Conservation (phyloP, 2,113 vertebrate genomes). For the Ochotona curzoniae region DNA sequence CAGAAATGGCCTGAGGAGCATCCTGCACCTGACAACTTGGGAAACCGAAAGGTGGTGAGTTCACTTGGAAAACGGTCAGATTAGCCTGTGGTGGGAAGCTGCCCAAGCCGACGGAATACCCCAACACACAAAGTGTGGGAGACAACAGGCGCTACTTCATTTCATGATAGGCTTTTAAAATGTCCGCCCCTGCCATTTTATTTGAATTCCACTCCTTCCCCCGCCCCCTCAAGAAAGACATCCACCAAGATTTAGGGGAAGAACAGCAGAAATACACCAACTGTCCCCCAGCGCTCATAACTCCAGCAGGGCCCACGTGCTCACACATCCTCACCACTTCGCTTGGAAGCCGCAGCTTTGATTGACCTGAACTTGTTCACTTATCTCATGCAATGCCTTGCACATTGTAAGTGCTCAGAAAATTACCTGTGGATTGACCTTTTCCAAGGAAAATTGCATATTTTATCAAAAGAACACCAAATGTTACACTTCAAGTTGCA, state of each 20-base stretch:
- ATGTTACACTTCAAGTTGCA: not conserved
- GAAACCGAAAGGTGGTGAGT: slow-evolving; percentile 46
- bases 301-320: rapidly evolving
- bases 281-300: not conserved
- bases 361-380: not conserved
- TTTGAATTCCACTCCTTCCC: slow-evolving; percentile 49
- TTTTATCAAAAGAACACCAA: slow-evolving; percentile 14
- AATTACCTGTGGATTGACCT: not conserved
- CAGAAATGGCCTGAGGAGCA: slow-evolving; percentile 75
- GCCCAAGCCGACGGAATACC: slow-evolving; percentile 60
- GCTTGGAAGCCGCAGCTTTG: not conserved
- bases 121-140: slow-evolving; percentile 66
- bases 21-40: slow-evolving; percentile 69
- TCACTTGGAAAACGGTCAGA: slow-evolving; percentile 74
- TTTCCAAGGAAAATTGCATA: not conserved
- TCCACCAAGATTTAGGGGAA: slow-evolving; percentile 62
- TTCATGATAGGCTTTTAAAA: slow-evolving; percentile 67
- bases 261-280: slow-evolving; percentile 40
- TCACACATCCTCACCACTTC: rapidly evolving
- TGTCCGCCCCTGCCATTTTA: slow-evolving; percentile 55
- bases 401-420: not conserved
- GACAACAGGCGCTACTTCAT: slow-evolving; percentile 55
- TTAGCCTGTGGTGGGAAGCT: slow-evolving; percentile 74
- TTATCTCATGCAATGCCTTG: not conserved
- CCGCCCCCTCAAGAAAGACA: slow-evolving; percentile 61